phyloP scores from a whole-genome alignment of 2,888 invertebrate genomes.

The Oscheius sp. region DNA sequence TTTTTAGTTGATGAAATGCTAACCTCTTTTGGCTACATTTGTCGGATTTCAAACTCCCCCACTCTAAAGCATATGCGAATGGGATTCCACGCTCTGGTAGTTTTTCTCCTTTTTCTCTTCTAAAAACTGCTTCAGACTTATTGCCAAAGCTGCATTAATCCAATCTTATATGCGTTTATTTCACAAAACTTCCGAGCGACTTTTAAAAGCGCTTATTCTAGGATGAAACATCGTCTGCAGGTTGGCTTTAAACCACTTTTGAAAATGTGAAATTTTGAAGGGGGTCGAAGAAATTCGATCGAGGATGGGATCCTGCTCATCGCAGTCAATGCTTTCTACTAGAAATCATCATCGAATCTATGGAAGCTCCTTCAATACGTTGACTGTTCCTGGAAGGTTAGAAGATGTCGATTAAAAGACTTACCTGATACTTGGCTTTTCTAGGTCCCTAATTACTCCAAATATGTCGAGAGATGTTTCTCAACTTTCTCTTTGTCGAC shows the following conservation, averaged over 20 bases:
- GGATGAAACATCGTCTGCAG: slow-evolving; percentile 59
- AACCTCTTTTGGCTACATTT: slow-evolving; percentile 76
- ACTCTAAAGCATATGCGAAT: slow-evolving; percentile 77
- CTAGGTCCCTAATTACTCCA: slow-evolving; percentile 56
- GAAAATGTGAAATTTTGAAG: slow-evolving; percentile 21
- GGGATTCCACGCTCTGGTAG: slow-evolving; percentile 72
- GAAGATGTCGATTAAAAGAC: not conserved
- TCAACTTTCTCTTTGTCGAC: slow-evolving; percentile 51
- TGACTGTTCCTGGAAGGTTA: slow-evolving; percentile 54
- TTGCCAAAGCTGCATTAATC: slow-evolving; percentile 81
- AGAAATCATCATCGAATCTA: slow-evolving; percentile 54
- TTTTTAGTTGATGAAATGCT: slow-evolving; percentile 76
- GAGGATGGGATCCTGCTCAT: slow-evolving; percentile 55
- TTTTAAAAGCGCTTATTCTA: slow-evolving; percentile 58
- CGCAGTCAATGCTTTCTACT: slow-evolving; percentile 56
- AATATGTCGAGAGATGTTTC: slow-evolving; percentile 61
- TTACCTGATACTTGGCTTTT: not conserved
- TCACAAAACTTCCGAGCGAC: slow-evolving; percentile 72
- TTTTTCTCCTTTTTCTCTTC: not conserved
- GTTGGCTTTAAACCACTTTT: not conserved
- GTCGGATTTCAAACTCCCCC: slow-evolving; percentile 72
- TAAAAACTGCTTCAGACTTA: slow-evolving; percentile 72
- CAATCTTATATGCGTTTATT: slow-evolving; percentile 81
- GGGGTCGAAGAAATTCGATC: slow-evolving; percentile 56
- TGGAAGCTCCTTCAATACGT: slow-evolving; percentile 54